phyloP scores from a whole-genome alignment of 2,113 vertebrate species.

The Nematolebias whitei region DNA sequence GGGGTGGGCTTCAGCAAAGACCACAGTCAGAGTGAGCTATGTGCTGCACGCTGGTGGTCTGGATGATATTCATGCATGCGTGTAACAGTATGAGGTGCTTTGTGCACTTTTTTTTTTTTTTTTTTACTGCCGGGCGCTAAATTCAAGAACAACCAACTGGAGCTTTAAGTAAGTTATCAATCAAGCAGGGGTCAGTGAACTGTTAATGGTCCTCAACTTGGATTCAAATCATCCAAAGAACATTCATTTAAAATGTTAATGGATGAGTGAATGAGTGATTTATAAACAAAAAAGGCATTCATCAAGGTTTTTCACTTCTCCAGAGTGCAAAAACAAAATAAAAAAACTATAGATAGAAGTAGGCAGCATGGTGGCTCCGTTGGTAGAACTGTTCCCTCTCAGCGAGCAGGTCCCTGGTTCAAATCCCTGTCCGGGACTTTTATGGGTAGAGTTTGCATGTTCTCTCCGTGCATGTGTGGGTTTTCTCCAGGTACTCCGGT shows the following conservation, averaged over 20 bases:
- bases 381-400: too few species aligned
- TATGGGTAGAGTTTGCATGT: too few species aligned
- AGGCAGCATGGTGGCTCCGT: too few species aligned
- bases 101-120: conserved; percentile 49
- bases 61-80: conserved; percentile 27
- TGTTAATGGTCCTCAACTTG: conserved; percentile 38
- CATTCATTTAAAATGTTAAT: conserved; percentile 31
- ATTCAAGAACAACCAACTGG: conserved; percentile 42
- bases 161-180: conserved; percentile 62
- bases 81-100: conserved; percentile 39
- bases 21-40: conserved; percentile 62
- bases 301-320: background rate
- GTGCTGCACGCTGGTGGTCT: conserved; percentile 63
- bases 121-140: conserved; percentile 29
- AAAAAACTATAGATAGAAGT: background rate
- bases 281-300: conserved; percentile 18
- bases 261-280: conserved; percentile 20
- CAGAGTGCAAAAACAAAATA: background rate
- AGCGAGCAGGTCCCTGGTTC: too few species aligned
- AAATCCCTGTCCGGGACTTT: too few species aligned
- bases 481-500: too few species aligned
- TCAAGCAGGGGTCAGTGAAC: conserved; percentile 53
- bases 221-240: conserved; percentile 45
- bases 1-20: conserved; percentile 56
- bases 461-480: too few species aligned